These are phyloP conservation scores for Pipistrellus nathusii DNA, from an alignment of 2,797 vertebrate genomes.

Conservation along the genomic window DNA sequence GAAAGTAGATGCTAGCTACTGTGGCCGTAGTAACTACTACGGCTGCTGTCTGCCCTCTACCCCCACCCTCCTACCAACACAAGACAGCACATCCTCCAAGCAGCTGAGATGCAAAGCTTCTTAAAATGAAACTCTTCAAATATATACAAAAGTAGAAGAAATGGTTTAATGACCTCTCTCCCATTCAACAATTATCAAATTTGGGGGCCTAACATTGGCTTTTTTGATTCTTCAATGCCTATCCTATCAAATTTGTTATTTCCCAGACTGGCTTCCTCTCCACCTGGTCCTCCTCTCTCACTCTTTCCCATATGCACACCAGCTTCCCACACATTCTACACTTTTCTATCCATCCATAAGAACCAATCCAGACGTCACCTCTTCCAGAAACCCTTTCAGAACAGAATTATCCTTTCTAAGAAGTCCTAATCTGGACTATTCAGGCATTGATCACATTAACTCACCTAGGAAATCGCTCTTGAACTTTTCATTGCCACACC, in stretches of 20 bases:
- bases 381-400: conserved; percentile 41
- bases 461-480: conserved; percentile 23
- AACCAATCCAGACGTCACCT: background rate
- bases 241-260: conserved; percentile 6
- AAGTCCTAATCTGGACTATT: background rate
- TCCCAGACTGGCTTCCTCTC: conserved; percentile 31
- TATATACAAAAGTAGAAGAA: background rate
- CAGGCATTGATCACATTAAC: background rate
- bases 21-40: background rate
- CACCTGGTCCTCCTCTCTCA: background rate
- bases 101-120: background rate
- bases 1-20: background rate
- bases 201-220: background rate
- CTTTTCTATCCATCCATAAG: background rate
- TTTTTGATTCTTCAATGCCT: conserved; percentile 34
- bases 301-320: background rate
- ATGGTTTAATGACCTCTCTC: conserved; percentile 7
- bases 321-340: background rate
- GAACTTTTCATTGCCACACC: background rate
- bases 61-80: background rate
- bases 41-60: background rate
- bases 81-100: background rate
- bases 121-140: conserved; percentile 46
- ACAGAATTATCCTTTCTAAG: background rate
- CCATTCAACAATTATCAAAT: background rate